Evolutionary conservation across 92 coral and sea anemone genomes (phyloP), one percentile per base, ranked within the genome.

Genomic region (Epizoanthus rinbou): DNA sequence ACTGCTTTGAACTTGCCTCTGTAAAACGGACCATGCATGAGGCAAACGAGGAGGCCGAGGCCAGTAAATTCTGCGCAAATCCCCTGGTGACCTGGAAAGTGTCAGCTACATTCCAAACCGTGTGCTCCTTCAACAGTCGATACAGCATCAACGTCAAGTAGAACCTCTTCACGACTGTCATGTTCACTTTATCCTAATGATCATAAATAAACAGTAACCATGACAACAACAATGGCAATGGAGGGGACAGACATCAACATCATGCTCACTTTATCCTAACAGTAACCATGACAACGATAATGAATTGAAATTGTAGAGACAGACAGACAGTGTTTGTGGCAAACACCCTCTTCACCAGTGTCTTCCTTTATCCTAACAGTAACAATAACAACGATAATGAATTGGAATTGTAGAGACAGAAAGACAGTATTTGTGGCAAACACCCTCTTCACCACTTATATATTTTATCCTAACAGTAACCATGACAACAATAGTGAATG

Each of bases 1-100:
- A 50, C 54, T 10, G 54, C 0, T 11, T 50, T 11, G 3, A 9
- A 57, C 86, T 16, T 83, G 89, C 99, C 89, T 81, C 82, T 5
- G 99, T 90, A 58, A 96, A 96, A 57, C 92, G 98, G 66, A 93
- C 96, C 92, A 96, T 86, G 71, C 98, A 91, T 2, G 94, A 93
- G 5, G 96, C 99, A 80, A 85, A 96, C 50, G 98, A 90, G 8
- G 92, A 87, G 8, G 99, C 85, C 10, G 99, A 96, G 35, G 99
- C 81, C 25, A 96, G 88, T 18, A 96, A 91, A 84, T 83, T 91
- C 85, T 96, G 98, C 5, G 94, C 88, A 89, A 96, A 96, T 66
- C 98, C 99, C 31, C 99, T 88, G 16, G 98, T 88, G 41, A 90
- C 89, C 75, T 91, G 84, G 88, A 96, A 96, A 65, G 86, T 50